These are phyloP conservation scores for Esox masquinongy DNA, from an alignment of 2,797 vertebrate genomes.

Conservation along the genomic window DNA sequence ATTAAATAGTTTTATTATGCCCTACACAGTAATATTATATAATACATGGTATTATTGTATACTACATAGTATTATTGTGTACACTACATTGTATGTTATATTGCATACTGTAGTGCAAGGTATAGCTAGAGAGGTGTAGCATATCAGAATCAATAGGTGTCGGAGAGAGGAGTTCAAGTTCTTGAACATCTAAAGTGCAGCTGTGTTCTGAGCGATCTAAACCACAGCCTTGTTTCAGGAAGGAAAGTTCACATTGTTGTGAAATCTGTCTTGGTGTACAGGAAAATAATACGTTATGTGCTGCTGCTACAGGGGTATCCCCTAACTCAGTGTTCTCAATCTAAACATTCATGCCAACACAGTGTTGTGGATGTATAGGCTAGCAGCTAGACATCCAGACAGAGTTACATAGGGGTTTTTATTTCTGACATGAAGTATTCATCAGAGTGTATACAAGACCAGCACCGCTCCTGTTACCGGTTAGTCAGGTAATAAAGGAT, in stretches of 20 bases:
- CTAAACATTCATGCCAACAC: no score
- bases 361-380: neutral
- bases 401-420: slow-evolving; percentile 16
- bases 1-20: no score
- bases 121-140: no score
- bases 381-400: neutral
- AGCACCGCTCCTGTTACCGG: neutral
- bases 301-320: slow-evolving; percentile 33
- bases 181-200: slow-evolving; percentile 15
- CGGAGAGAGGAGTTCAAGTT: neutral
- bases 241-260: slow-evolving; percentile 51
- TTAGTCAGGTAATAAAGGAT: no score
- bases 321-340: slow-evolving; percentile 5
- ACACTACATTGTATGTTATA: no score
- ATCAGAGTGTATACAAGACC: neutral
- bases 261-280: slow-evolving; percentile 42
- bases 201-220: slow-evolving; percentile 18
- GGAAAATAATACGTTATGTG: slow-evolving; percentile 41
- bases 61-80: no score
- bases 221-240: slow-evolving; percentile 14
- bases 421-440: slow-evolving; percentile 9
- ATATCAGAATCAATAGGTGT: no score
- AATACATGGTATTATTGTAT: no score
- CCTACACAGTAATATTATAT: no score
- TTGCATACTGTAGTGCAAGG: no score